Evolutionary conservation across 1,140 invertebrate species (phyloP), one percentile per base, ranked within the genome.

Genomic region (Neodiprion virginianus): DNA sequence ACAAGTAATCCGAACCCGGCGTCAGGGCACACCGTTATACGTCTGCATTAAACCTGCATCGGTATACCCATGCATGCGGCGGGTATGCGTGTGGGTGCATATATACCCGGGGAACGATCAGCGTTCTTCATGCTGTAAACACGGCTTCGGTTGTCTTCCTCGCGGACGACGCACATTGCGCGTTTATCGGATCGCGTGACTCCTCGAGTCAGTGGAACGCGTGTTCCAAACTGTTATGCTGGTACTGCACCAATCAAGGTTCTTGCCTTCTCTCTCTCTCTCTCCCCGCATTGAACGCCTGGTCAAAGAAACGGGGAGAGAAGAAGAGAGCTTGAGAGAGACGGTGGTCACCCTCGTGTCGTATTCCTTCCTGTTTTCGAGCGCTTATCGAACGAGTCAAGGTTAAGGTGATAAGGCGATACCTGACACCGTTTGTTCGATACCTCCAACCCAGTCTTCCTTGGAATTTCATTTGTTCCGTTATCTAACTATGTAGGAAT

Each of bases 1-100:
- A 74, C 67, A 21, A 67, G 81, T 79, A 82, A 83, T 76, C 53
- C 75, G 79, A 83, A 79, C 72, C 47, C 67, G 69, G 68, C 74
- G 48, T 17, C 72, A 66, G 69, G 73, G 72, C 72, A 75, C 75
- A 74, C 72, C 71, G 48, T 72, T 74, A 71, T 65, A 61, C 53
- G n/a, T 61, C 53, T 61, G 53, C 53, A 61, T 61, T 61, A 61
- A 61, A 61, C 53, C 11, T 61, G n/a, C 53, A 8, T 40, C 28
- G 5, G 28, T 40, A 40, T 61, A 61, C 53, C 53, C 53, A 40
- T 5, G 28, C 53, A 61, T 0, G 50, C 23, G 10, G 53, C 9
- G 28, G 70, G 74, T 72, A 28, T 7, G 49, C 67, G 69, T 67
- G 74, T 68, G 67, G 72, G 72, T 50, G 17, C 12, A 74, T 72